A percentile compares a stretch with the other conserved stretches of the same genome.
phyloP scores from a whole-genome alignment of 1,140 invertebrate species.

The Acromyrmex echinatior region DNA sequence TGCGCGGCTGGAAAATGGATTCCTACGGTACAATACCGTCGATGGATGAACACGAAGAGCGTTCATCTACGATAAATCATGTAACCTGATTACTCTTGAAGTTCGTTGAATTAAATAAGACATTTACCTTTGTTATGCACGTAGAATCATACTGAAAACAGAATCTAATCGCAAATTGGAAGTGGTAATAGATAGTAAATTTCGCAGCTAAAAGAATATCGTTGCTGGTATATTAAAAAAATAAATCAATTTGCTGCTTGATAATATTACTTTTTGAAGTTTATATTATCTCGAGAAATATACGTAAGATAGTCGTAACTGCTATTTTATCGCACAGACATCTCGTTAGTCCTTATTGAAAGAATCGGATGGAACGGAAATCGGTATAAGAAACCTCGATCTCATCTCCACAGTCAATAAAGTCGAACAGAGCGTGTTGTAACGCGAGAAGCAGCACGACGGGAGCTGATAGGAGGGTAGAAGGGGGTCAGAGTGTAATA shows the following conservation, averaged over 20 bases:
- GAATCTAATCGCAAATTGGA: background rate
- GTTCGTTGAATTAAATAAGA: background rate
- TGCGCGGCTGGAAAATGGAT: slow-evolving; percentile 26
- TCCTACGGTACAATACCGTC: slow-evolving; percentile 8
- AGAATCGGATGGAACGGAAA: slow-evolving; percentile 26
- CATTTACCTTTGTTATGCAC: background rate
- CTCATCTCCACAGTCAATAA: slow-evolving; percentile 44
- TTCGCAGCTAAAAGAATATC: background rate
- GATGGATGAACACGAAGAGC: background rate
- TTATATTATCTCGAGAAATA: background rate
- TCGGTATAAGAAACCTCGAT: slow-evolving; percentile 36
- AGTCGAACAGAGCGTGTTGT: slow-evolving; percentile 41
- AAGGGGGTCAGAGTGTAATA: slow-evolving; percentile 43
- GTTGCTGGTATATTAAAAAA: background rate
- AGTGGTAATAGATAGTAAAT: background rate
- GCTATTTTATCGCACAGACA: background rate
- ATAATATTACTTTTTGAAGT: slow-evolving; percentile 10
- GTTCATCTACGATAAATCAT: slow-evolving; percentile 37
- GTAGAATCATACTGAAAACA: background rate
- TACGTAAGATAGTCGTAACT: background rate
- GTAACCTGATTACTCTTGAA: background rate
- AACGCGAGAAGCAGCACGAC: slow-evolving; percentile 19
- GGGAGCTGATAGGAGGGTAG: background rate
- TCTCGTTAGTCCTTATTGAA: slow-evolving; percentile 20
- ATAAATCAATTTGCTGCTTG: background rate